Conservation (phyloP, 2,888 invertebrate species). For the Nebria salina region DNA sequence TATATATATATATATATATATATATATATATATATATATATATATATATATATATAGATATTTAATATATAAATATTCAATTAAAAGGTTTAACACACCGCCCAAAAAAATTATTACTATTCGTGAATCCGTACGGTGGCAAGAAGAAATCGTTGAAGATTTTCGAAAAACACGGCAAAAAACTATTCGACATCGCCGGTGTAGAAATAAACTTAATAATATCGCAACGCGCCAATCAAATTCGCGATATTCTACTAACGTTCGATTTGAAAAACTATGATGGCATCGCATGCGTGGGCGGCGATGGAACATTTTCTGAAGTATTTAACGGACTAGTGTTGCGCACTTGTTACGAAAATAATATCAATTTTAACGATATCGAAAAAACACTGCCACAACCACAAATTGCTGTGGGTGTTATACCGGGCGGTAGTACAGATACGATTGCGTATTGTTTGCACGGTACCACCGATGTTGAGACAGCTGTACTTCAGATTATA, state of each 20-base stretch:
- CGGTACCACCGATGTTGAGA: constrained; percentile 81
- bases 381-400: constrained; percentile 64
- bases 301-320: constrained; percentile 88
- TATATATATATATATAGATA: too few relatives aligned
- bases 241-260: constrained; percentile 72
- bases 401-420: constrained; percentile 70
- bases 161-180: constrained; percentile 77
- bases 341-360: constrained; percentile 65
- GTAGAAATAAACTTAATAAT: constrained; percentile 73
- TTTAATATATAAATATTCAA: too few relatives aligned
- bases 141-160: constrained; percentile 77
- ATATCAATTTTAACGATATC: constrained; percentile 67
- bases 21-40: constrained; percentile 5
- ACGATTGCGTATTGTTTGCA: constrained; percentile 82
- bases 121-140: constrained; percentile 88
- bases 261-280: constrained; percentile 69
- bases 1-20: not conserved
- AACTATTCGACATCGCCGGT: constrained; percentile 71
- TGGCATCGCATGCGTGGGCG: constrained; percentile 84
- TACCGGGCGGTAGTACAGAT: constrained; percentile 77
- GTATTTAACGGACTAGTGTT: constrained; percentile 77
- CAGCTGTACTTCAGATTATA: constrained; percentile 84
- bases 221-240: constrained; percentile 81
- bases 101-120: constrained; percentile 77
- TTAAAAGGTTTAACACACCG: constrained; percentile 65